A percentile compares a stretch with the other conserved stretches of the same genome.
Conservation (phyloP, 2,113 vertebrate genomes). For the Phalacrocorax aristotelis region DNA sequence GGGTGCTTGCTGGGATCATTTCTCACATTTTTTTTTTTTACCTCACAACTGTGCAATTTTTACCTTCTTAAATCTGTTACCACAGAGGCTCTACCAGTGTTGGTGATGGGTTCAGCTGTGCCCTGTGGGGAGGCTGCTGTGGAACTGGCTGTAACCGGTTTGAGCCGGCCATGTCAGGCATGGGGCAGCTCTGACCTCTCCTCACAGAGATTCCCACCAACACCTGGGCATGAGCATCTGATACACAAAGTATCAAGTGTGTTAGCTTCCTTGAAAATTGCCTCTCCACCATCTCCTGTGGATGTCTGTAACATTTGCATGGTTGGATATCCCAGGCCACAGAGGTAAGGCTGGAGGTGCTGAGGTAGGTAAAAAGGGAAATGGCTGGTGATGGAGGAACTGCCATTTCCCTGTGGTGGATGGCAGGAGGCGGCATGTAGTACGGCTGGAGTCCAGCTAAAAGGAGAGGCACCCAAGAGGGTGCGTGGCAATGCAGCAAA, state of each 20-base stretch:
- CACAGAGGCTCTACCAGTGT: neutral
- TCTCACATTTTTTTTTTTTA: fast-evolving
- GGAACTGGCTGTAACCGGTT: fast-evolving
- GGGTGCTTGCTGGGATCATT: fast-evolving
- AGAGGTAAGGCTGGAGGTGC: neutral
- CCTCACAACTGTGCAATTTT: neutral
- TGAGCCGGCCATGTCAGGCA: fast-evolving
- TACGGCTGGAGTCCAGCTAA: neutral
- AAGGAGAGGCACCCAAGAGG: neutral
- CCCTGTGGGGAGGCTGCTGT: too few species aligned
- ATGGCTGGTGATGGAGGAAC: neutral
- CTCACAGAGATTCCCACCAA: neutral
- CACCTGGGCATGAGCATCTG: fast-evolving
- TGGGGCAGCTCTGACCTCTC: fast-evolving
- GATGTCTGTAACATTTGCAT: fast-evolving
- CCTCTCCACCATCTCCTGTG: neutral
- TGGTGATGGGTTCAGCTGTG: neutral
- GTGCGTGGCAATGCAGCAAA: fast-evolving
- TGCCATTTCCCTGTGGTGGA: fast-evolving
- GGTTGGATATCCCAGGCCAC: too few species aligned
- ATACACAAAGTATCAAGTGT: fast-evolving
- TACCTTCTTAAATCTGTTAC: neutral
- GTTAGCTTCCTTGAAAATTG: neutral
- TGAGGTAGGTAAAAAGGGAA: neutral
- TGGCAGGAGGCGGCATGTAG: neutral